Percentiles rank a stretch among this genome's conserved stretches.
These are phyloP conservation scores for Terrapene triunguis DNA, from an alignment of 2,113 vertebrate genomes.

Conservation along the genomic window DNA sequence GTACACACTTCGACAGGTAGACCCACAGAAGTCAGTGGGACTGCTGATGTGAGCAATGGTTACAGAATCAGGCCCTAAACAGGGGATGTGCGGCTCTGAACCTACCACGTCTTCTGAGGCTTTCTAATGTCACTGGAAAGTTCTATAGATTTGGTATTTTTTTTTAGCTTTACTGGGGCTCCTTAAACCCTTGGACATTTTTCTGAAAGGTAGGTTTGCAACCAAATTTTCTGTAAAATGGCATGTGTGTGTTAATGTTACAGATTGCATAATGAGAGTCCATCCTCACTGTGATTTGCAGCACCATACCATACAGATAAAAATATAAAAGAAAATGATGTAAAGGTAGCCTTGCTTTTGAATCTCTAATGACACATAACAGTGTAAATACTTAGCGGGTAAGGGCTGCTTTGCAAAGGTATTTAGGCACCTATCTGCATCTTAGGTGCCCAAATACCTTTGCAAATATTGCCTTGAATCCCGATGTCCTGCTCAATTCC, in stretches of 20 bases:
- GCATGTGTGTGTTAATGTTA: background rate
- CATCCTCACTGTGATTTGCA: background rate
- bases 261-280: background rate
- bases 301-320: background rate
- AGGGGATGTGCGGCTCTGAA: background rate
- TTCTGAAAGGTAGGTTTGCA: background rate
- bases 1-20: background rate
- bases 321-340: background rate
- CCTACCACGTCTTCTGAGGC: background rate
- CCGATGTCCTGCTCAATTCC: background rate
- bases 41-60: background rate
- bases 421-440: background rate
- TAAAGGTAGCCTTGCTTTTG: background rate
- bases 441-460: background rate
- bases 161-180: background rate
- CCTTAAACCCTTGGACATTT: background rate
- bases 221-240: background rate
- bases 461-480: background rate
- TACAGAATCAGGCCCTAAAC: background rate
- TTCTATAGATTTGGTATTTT: background rate
- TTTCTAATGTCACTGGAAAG: background rate
- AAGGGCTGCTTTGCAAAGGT: background rate
- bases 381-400: background rate
- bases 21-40: background rate
- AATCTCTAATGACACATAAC: background rate